A percentile compares a stretch with the other conserved stretches of the same genome.
phyloP scores from a whole-genome alignment of 2,888 invertebrate species.

The Rotaria socialis region DNA sequence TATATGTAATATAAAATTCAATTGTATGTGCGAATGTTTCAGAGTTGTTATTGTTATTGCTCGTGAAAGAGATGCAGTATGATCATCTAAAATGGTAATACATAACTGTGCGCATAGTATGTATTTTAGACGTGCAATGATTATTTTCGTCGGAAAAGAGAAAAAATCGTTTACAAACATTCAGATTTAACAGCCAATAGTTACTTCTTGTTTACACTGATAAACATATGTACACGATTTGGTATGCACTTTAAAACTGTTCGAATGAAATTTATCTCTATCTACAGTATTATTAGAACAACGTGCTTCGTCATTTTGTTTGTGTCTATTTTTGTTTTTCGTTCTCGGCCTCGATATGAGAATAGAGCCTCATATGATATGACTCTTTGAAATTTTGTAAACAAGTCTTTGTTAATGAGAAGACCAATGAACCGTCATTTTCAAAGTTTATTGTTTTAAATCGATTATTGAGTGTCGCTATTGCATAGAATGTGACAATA shows the following conservation, averaged over 20 bases:
- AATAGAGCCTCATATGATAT: background rate
- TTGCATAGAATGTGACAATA: background rate
- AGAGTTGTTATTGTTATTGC: background rate
- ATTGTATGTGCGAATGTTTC: background rate
- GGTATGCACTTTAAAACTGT: background rate
- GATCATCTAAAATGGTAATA: slow-evolving; percentile 12
- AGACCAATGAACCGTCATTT: slow-evolving; percentile 4
- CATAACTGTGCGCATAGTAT: background rate
- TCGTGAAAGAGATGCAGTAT: slow-evolving; percentile 21
- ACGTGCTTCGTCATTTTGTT: background rate
- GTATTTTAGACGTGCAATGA: background rate
- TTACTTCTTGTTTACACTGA: background rate
- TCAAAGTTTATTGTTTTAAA: background rate
- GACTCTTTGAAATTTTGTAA: background rate
- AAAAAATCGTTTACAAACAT: background rate
- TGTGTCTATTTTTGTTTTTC: background rate
- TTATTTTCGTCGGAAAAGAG: slow-evolving; percentile 19
- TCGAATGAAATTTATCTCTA: background rate
- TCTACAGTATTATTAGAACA: background rate
- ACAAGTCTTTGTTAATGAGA: background rate
- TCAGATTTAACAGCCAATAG: background rate
- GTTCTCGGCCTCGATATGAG: background rate
- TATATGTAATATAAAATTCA: background rate
- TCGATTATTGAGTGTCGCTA: background rate
- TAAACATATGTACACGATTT: background rate